Base-by-base conservation (phyloP, 2,113 vertebrate genomes). In the Euleptes europaea region DNA sequence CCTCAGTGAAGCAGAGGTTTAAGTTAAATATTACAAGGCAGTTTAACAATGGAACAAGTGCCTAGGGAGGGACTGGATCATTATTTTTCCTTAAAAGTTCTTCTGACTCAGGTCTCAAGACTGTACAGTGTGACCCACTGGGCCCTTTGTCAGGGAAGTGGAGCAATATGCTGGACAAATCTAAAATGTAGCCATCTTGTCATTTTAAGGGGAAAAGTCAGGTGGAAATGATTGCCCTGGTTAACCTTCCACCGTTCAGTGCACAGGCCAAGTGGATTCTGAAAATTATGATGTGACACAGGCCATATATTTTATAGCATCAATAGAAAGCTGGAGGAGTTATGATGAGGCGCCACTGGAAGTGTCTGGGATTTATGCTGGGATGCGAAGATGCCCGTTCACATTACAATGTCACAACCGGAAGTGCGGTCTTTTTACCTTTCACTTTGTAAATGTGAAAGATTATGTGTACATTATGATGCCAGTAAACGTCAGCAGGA, bases 371-470 rank as follows among this genome's bases (percentile, higher is more conserved):
- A 83, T 91, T 89, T 91, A 84, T 85, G 13, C 1, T 85, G 47
- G 72, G 10, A 70, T 47, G 19, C 4, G 60, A 88, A 73, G 86
- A n/a, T 75, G 5, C 4, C 7, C 0, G 12, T 78, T 89, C 81
- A 84, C 5, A 63, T 51, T n/a, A n/a, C 35, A 31, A 81, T 86
- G 13, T 77, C 44, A 63, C 23, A 87, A 49, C 8, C 77, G 63
- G 21, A 92, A 23, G 11, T 76, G 21, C 76, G 33, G 12, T 83
- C 31, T 84, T 57, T 89, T 92, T 35, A 90, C 75, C 47, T 11
- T 89, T 91, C 31, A 89, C 74, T 49, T 15, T 84, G n/a, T 73
- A 35, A 71, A 70, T 90, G 35, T 69, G 40, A 93, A 94, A 90
- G 82, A 80, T 77, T n/a, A 19, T 88, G 89, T 92, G 84, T 9